Conservation (phyloP, 2,888 invertebrate species). For the Lithophane leautieri region DNA sequence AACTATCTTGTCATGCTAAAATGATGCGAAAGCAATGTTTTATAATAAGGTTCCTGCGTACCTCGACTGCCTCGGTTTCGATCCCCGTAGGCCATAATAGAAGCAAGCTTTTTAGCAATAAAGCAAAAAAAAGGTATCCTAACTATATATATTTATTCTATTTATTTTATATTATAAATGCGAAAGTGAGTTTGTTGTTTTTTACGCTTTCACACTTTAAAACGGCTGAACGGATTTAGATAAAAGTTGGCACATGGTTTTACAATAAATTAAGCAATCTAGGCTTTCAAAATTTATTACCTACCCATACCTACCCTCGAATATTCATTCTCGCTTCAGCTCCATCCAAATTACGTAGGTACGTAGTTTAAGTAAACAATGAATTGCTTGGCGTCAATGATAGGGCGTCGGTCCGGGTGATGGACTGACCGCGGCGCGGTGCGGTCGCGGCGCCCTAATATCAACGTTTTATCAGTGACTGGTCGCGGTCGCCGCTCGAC, state of each 20-base stretch:
- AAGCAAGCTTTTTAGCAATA: background rate
- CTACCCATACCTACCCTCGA: background rate
- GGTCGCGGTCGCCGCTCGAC: slow-evolving; percentile 71
- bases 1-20: background rate
- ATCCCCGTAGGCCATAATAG: background rate
- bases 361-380: slow-evolving; percentile 67
- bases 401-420: slow-evolving; percentile 74
- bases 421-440: slow-evolving; percentile 77
- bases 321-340: slow-evolving; percentile 1
- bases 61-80: background rate
- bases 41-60: background rate
- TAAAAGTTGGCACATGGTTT: no score
- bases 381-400: slow-evolving; percentile 67
- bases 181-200: no score
- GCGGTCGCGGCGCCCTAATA: slow-evolving; percentile 84
- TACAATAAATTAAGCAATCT: background rate
- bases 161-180: no score
- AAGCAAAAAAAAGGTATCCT: no score
- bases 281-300: background rate
- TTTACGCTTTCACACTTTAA: no score
- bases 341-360: slow-evolving; percentile 41
- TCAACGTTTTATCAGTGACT: slow-evolving; percentile 87
- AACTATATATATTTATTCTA: no score
- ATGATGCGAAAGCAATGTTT: background rate
- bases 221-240: no score